A percentile compares a stretch with the other conserved stretches of the same genome.
Conservation (phyloP, 1,140 invertebrate genomes). For the Patella vulgata region DNA sequence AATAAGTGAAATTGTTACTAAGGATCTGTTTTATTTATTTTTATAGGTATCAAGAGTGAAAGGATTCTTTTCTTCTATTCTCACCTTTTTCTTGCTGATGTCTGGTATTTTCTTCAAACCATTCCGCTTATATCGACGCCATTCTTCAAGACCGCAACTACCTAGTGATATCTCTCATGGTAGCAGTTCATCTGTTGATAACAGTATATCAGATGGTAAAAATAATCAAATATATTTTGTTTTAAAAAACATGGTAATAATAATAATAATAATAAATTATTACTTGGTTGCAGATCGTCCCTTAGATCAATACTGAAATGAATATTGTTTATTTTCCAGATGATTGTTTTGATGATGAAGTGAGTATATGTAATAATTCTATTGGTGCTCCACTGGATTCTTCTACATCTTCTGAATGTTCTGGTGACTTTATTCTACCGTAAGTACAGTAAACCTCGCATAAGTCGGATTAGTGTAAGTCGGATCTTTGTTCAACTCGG, state of each 20-base stretch:
- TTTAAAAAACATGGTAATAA: too few relatives aligned
- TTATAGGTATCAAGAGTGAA: slow-evolving; percentile 40
- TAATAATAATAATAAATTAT: too few relatives aligned
- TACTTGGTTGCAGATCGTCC: too few relatives aligned
- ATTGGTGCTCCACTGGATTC: slow-evolving; percentile 52
- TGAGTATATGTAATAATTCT: slow-evolving; percentile 56
- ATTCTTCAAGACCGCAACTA: slow-evolving; percentile 3
- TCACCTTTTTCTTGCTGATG: slow-evolving; percentile 37
- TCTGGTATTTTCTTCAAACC: slow-evolving; percentile 37
- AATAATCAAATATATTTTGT: too few relatives aligned
- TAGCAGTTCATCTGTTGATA: slow-evolving; percentile 24
- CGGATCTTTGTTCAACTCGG: neutral
- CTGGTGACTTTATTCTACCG: slow-evolving; percentile 16
- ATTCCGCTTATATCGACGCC: slow-evolving; percentile 18
- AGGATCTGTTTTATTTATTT: slow-evolving; percentile 10
- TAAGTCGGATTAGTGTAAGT: too few relatives aligned
- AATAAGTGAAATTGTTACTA: too few relatives aligned
- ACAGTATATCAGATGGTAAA: slow-evolving; percentile 57
- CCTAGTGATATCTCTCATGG: slow-evolving; percentile 15
- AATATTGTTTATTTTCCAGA: slow-evolving; percentile 37
- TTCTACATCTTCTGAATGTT: slow-evolving; percentile 47
- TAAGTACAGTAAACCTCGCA: too few relatives aligned
- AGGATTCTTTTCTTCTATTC: slow-evolving; percentile 24
- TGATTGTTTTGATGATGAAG: slow-evolving; percentile 50
- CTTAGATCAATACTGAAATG: too few relatives aligned